Evolutionary conservation across 53 echinoderm and acorn worm species (phyloP).

Genomic region (Actinopyga echinites): DNA sequence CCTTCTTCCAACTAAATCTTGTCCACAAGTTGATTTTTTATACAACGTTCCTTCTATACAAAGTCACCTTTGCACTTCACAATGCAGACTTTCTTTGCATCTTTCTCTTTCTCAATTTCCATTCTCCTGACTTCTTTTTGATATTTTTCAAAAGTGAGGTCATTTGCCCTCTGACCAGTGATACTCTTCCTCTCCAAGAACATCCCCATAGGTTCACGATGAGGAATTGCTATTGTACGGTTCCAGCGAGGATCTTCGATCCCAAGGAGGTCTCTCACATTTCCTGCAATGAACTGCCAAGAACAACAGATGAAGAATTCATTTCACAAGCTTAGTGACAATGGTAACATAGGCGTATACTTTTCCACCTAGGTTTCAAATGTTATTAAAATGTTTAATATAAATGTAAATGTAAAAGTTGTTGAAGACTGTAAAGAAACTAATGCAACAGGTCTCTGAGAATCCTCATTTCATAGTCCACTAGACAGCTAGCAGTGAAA

Average conservation of each 20-base stretch:
- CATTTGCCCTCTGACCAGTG: constrained; percentile 74
- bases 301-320: not conserved
- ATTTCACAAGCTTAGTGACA: not conserved
- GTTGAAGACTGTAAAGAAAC: too few species aligned
- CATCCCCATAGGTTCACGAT: constrained; percentile 87
- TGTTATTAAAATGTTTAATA: not conserved
- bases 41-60: not conserved
- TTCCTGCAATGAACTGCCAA: constrained; percentile 76
- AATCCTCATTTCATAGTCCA: too few species aligned
- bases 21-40: not conserved
- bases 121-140: constrained; percentile 80
- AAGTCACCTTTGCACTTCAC: constrained; percentile 21
- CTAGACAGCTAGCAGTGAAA: too few species aligned
- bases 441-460: too few species aligned
- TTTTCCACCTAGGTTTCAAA: not conserved
- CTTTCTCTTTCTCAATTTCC: constrained; percentile 66
- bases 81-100: constrained; percentile 20
- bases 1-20: not conserved
- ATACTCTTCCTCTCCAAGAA: constrained; percentile 93
- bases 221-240: constrained; percentile 89
- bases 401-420: too few species aligned
- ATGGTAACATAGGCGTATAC: not conserved
- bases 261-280: constrained; percentile 75
- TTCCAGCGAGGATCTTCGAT: constrained; percentile 97
- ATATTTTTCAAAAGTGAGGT: constrained; percentile 78